Conservation (phyloP, 2,113 vertebrate genomes). For the Pseudorectes ferrugineus region DNA sequence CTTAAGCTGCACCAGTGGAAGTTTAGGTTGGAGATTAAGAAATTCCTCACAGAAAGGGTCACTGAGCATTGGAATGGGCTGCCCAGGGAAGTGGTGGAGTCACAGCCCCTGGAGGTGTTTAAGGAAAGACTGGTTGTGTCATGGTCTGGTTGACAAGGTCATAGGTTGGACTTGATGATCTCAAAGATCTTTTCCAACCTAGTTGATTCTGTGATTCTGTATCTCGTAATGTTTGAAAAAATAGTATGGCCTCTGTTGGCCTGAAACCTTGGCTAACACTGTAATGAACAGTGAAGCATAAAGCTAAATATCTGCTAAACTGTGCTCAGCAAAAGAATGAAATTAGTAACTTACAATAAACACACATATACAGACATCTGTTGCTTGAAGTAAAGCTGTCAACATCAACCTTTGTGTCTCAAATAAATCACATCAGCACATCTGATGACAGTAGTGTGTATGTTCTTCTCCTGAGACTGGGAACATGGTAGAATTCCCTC, state of each 20-base stretch:
- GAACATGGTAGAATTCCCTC: background rate
- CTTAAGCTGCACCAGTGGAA: accelerated
- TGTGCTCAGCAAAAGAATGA: background rate
- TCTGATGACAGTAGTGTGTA: background rate
- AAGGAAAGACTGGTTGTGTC: background rate
- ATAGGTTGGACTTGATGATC: background rate
- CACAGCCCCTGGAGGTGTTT: background rate
- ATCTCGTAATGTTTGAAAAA: background rate
- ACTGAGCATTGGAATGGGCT: background rate
- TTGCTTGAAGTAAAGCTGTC: background rate
- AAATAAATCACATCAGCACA: background rate
- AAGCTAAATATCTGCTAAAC: background rate
- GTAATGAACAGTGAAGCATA: background rate
- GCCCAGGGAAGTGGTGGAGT: background rate
- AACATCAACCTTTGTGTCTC: background rate
- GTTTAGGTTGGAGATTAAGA: background rate
- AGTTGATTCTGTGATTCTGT: background rate
- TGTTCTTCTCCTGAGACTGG: background rate
- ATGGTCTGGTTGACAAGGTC: background rate
- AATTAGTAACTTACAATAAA: background rate
- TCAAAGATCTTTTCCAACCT: background rate
- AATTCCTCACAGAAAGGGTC: background rate
- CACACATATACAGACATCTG: background rate
- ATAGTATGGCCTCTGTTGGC: background rate
- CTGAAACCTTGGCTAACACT: background rate